phyloP scores from a whole-genome alignment of 92 coral and sea anemone species.

The Galaxea fascicularis region DNA sequence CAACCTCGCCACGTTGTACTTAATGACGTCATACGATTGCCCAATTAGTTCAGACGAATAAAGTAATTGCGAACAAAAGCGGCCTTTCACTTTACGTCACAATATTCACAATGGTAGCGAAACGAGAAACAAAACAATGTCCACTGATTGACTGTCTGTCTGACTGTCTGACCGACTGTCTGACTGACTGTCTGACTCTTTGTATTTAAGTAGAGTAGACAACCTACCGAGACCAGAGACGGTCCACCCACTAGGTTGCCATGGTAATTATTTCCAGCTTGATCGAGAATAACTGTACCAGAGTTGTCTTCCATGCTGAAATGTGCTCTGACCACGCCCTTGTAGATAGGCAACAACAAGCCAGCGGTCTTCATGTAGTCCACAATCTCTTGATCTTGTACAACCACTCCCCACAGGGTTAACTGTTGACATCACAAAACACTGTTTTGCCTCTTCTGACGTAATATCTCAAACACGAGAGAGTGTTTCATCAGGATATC shows the following conservation, averaged over 20 bases:
- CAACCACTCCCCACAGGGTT: conserved; percentile 88
- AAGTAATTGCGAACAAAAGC: too few relatives aligned
- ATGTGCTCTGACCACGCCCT: conserved; percentile 90
- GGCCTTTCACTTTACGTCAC: too few relatives aligned
- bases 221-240: conserved; percentile 79
- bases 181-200: neutral
- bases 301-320: conserved; percentile 85
- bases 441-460: neutral
- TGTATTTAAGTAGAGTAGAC: neutral
- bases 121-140: too few relatives aligned
- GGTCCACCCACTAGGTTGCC: conserved; percentile 89
- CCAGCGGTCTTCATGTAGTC: conserved; percentile 95
- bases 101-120: too few relatives aligned
- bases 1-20: too few relatives aligned
- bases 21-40: too few relatives aligned
- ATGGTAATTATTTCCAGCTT: conserved; percentile 75
- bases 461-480: neutral
- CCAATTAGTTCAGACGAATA: too few relatives aligned
- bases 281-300: conserved; percentile 74
- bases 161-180: neutral
- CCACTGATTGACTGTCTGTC: too few relatives aligned
- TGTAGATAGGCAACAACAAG: conserved; percentile 89
- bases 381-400: conserved; percentile 80
- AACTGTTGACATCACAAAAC: conserved; percentile 48
- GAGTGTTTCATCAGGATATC: too few relatives aligned